Conservation (phyloP, 2,888 invertebrate genomes). For the Strigamia transsilvanica region DNA sequence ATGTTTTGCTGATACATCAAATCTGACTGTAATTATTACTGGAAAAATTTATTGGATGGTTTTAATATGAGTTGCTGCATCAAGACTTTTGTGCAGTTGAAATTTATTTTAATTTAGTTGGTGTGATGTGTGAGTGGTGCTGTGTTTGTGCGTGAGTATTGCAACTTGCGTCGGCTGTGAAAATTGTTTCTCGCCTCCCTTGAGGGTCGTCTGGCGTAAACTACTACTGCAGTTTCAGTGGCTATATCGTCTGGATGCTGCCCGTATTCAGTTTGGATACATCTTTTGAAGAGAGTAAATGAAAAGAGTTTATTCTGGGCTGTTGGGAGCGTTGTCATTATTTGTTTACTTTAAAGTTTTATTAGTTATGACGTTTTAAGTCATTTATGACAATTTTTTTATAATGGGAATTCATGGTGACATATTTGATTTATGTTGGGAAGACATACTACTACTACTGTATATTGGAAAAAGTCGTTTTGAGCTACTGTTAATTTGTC, state of each 20-base stretch:
- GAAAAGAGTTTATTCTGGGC: too few species aligned
- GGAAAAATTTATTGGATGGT: background rate
- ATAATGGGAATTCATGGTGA: background rate
- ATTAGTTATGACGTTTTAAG: background rate
- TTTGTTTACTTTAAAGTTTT: background rate
- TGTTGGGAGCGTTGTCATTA: too few species aligned
- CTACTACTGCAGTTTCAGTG: constrained; percentile 7
- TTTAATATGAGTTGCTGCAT: background rate
- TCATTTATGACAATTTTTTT: background rate
- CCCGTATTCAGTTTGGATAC: background rate
- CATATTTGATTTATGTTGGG: background rate
- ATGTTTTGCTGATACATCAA: background rate
- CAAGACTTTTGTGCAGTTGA: background rate
- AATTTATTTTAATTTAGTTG: constrained; percentile 23
- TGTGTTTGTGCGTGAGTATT: background rate
- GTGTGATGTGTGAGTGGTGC: background rate
- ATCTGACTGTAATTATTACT: background rate
- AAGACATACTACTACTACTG: background rate
- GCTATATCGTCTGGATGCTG: background rate
- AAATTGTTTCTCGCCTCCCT: constrained; percentile 28
- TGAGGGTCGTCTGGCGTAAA: constrained; percentile 16
- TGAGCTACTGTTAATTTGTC: constrained; percentile 5
- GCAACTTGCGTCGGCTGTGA: constrained; percentile 16
- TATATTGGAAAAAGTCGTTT: background rate
- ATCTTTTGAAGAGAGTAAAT: background rate